Evolutionary conservation across 2,888 invertebrate species (phyloP).

Genomic region (Pristionchus mayeri): DNA sequence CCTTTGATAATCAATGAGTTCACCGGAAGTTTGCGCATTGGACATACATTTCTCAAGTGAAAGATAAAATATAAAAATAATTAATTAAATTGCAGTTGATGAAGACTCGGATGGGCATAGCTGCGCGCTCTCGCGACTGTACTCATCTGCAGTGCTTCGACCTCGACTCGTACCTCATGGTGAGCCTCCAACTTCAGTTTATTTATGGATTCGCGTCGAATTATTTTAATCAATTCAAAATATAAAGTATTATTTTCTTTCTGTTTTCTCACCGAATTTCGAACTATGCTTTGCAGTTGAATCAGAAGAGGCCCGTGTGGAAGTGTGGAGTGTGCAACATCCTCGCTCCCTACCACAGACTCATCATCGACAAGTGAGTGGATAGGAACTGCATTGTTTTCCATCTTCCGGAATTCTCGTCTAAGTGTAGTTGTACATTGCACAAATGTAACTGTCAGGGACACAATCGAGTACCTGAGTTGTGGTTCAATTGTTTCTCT

Average conservation of each 20-base stretch:
- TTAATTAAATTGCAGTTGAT: conserved; percentile 77
- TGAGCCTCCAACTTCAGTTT: too few relatives aligned
- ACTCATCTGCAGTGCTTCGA: conserved; percentile 98
- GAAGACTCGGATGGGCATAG: conserved; percentile 76
- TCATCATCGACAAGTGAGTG: conserved; percentile 97
- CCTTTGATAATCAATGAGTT: not conserved
- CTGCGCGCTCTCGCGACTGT: conserved; percentile 86
- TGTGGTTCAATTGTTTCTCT: too few relatives aligned
- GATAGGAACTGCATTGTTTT: too few relatives aligned
- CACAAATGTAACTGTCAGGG: too few relatives aligned
- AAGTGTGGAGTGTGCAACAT: conserved; percentile 97
- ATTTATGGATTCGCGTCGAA: too few relatives aligned
- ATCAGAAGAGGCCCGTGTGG: conserved; percentile 98
- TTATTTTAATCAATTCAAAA: not conserved
- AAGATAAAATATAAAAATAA: not conserved
- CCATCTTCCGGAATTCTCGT: too few relatives aligned
- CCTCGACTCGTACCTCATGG: conserved; percentile 79
- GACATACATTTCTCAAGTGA: too few relatives aligned
- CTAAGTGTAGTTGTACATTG: too few relatives aligned
- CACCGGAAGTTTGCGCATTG: not conserved
- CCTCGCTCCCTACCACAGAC: conserved; percentile 89
- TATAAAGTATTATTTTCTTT: too few relatives aligned
- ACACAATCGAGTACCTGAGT: too few relatives aligned
- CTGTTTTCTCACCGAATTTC: too few relatives aligned
- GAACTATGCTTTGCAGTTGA: conserved; percentile 84